These are phyloP conservation scores for Pagrus major DNA, from an alignment of 2,113 vertebrate genomes.

Conservation along the genomic window DNA sequence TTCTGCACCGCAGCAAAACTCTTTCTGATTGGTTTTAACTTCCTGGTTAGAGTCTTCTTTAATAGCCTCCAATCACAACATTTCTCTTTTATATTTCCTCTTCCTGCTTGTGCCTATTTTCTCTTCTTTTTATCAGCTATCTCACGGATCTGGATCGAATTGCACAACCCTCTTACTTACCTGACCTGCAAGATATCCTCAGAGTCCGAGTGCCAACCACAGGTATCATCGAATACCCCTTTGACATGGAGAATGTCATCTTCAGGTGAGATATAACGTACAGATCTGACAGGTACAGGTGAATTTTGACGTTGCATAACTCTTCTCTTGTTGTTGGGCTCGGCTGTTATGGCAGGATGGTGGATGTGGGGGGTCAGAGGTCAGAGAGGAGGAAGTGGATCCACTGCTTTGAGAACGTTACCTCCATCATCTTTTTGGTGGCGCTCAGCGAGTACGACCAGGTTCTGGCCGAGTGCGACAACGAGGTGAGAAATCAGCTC, in stretches of 20 bases:
- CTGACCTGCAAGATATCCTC: slow-evolving; percentile 76
- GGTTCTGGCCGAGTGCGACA: slow-evolving; percentile 96
- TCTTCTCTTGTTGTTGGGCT: neutral
- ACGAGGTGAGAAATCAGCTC: slow-evolving; percentile 88
- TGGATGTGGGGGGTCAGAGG: slow-evolving; percentile 98
- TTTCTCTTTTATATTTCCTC: neutral
- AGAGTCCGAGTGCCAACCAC: slow-evolving; percentile 85
- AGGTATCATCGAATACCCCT: slow-evolving; percentile 91
- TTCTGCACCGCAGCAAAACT: neutral
- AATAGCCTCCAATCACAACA: neutral
- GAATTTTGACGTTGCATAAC: neutral
- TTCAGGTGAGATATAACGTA: slow-evolving; percentile 88
- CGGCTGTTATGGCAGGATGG: slow-evolving; percentile 89
- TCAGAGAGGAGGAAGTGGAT: slow-evolving; percentile 99
- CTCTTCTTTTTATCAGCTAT: slow-evolving; percentile 62
- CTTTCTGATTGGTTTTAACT: too few species aligned
- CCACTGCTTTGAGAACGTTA: slow-evolving; percentile 99
- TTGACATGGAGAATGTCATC: slow-evolving; percentile 98
- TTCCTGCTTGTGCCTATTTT: neutral
- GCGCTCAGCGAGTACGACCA: slow-evolving; percentile 99
- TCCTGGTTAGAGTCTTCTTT: too few species aligned
- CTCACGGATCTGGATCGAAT: slow-evolving; percentile 81
- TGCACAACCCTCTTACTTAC: slow-evolving; percentile 71
- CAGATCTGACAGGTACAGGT: rapidly evolving
- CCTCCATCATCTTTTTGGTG: slow-evolving; percentile 99